phyloP scores from a whole-genome alignment of 2,797 vertebrate species.

The Liparis tanakae region DNA sequence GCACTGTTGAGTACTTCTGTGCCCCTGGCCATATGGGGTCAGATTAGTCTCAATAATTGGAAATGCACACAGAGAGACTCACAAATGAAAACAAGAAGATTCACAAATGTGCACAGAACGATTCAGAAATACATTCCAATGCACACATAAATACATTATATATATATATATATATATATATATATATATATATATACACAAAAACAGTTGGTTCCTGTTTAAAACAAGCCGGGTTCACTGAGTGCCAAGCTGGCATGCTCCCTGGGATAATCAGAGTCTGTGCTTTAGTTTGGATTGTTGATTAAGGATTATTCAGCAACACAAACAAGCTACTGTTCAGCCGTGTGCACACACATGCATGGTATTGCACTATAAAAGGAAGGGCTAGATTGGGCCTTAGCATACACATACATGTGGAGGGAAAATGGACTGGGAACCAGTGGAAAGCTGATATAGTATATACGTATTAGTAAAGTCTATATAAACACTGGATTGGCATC shows the following conservation, averaged over 20 bases:
- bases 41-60: no score
- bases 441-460: slow-evolving; percentile 42
- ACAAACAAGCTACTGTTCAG: slow-evolving; percentile 83
- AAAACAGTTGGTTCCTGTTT: slow-evolving; percentile 45
- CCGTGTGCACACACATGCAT: slow-evolving; percentile 53
- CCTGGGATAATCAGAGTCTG: slow-evolving; percentile 74
- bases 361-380: slow-evolving; percentile 21
- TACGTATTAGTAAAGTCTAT: slow-evolving; percentile 35
- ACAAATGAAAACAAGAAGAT: no score
- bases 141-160: background rate
- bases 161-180: background rate
- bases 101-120: no score
- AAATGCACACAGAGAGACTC: no score
- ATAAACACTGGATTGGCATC: slow-evolving; percentile 41
- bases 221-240: slow-evolving; percentile 54
- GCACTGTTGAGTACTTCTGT: slow-evolving; percentile 29
- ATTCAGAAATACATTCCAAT: no score
- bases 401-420: slow-evolving; percentile 32
- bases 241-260: slow-evolving; percentile 73
- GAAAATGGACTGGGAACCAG: slow-evolving; percentile 33
- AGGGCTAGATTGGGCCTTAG: slow-evolving; percentile 34
- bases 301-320: slow-evolving; percentile 81
- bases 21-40: background rate
- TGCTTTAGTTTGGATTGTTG: slow-evolving; percentile 77
- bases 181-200: background rate